Base-by-base conservation (phyloP, 1,140 invertebrate genomes). In the Steinernema feltiae region DNA sequence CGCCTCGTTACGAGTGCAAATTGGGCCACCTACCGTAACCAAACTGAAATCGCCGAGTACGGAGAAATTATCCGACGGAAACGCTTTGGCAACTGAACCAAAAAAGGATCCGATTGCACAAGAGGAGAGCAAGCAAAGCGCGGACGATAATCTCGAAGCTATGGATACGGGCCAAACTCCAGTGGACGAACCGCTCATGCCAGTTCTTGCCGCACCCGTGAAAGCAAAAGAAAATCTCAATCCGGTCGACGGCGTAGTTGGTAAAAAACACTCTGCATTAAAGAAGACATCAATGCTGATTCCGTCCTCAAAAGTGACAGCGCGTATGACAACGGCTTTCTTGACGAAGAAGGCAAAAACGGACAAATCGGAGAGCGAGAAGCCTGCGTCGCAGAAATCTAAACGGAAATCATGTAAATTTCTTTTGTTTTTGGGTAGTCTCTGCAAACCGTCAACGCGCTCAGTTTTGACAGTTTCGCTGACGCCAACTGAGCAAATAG, bases 281-380 rank as follows among this genome's bases (percentile, higher is more conserved):
- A n/a, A n/a, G 12, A 63, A 63, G 53, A 63, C 53, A 3, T 63
- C 53, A 27, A 63, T 63, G 53, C 24, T 63, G 3, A 63, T 63
- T 63, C 53, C 53, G 53, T 63, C 53, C 3, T 63, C 53, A 63
- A 63, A 63, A 63, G 24, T 63, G 53, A 63, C 53, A 15, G 53
- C 53, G 2, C 53, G 53, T 7, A 63, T 63, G 53, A 63, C 53
- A 15, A 63, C 53, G 24, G 53, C 53, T 3, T 63, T 63, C 24
- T 21, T 63, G 7, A 21, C 53, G 24, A 63, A 63, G 24, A 63
- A 7, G 3, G 24, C 7, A 3, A 63, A 63, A 63, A 63, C 7
- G 24, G 7, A 7, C 24, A 63, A 63, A 27, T 3, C 53, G 24
- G 53, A 63, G 53, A 63, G 15, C 24, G 12, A 17, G 53, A 63